These are phyloP conservation scores for Magallana nippona DNA, from an alignment of 2,888 invertebrate species.

Conservation along the genomic window DNA sequence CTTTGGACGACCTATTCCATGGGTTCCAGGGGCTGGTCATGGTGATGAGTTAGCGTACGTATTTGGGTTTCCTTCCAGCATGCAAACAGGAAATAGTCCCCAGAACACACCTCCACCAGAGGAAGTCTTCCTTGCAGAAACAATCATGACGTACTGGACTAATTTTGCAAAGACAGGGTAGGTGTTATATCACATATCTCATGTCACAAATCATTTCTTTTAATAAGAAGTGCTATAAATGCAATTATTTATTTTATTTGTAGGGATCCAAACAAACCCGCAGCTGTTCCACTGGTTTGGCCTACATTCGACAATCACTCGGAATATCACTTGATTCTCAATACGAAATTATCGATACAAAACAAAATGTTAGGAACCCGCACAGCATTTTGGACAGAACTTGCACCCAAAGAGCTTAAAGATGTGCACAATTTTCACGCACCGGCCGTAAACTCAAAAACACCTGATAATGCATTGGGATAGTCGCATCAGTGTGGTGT, in stretches of 20 bases:
- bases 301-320: conserved; percentile 50
- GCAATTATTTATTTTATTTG: no score
- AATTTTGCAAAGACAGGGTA: conserved; percentile 97
- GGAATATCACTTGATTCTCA: conserved; percentile 46
- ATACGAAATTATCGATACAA: background rate
- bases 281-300: conserved; percentile 51
- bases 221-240: no score
- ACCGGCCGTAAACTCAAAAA: no score
- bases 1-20: conserved; percentile 90
- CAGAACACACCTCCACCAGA: conserved; percentile 89
- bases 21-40: conserved; percentile 95
- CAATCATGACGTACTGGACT: conserved; percentile 96
- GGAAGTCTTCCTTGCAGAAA: conserved; percentile 90
- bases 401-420: conserved; percentile 28
- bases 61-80: conserved; percentile 84
- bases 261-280: conserved; percentile 54
- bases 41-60: conserved; percentile 96
- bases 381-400: conserved; percentile 44
- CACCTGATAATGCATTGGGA: no score
- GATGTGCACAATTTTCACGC: background rate
- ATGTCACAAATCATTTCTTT: no score
- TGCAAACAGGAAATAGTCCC: conserved; percentile 86
- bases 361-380: conserved; percentile 42
- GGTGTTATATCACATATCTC: no score
- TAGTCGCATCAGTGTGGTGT: no score